Evolutionary conservation across 2,888 invertebrate species (phyloP).

Genomic region (Platypus cylindrus): DNA sequence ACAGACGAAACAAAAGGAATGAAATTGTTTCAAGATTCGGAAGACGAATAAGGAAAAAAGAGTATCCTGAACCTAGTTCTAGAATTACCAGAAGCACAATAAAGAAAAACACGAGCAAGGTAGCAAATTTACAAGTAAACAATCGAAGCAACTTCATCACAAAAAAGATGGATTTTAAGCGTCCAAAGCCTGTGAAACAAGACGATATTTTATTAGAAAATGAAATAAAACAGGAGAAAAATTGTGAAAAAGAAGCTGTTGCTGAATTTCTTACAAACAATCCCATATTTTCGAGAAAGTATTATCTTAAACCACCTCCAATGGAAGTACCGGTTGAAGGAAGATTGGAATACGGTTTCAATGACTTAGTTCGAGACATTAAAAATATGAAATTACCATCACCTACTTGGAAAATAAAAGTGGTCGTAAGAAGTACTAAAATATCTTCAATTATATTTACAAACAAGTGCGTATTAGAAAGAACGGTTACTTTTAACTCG

Average conservation of each 20-base stretch:
- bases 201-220: too few species aligned
- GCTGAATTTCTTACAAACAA: too few species aligned
- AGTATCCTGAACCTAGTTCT: slow-evolving; percentile 17
- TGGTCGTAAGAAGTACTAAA: slow-evolving; percentile 23
- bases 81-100: too few species aligned
- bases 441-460: slow-evolving; percentile 23
- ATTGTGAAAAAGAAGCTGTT: too few species aligned
- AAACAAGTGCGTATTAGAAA: slow-evolving; percentile 20
- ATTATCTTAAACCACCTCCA: slow-evolving; percentile 15
- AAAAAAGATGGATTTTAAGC: too few species aligned
- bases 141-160: too few species aligned
- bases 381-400: slow-evolving; percentile 24
- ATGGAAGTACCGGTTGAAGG: slow-evolving; percentile 13
- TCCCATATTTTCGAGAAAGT: too few species aligned
- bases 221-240: too few species aligned
- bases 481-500: slow-evolving; percentile 21
- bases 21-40: slow-evolving; percentile 13
- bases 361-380: slow-evolving; percentile 22
- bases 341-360: slow-evolving; percentile 20
- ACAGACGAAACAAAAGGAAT: slow-evolving; percentile 10
- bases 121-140: too few species aligned
- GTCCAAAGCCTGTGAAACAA: too few species aligned
- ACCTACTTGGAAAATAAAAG: slow-evolving; percentile 24
- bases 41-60: slow-evolving; percentile 13
- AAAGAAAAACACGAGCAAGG: too few species aligned